Base-by-base conservation (phyloP, 2,888 invertebrate species). In the Allolobophora icterica region DNA sequence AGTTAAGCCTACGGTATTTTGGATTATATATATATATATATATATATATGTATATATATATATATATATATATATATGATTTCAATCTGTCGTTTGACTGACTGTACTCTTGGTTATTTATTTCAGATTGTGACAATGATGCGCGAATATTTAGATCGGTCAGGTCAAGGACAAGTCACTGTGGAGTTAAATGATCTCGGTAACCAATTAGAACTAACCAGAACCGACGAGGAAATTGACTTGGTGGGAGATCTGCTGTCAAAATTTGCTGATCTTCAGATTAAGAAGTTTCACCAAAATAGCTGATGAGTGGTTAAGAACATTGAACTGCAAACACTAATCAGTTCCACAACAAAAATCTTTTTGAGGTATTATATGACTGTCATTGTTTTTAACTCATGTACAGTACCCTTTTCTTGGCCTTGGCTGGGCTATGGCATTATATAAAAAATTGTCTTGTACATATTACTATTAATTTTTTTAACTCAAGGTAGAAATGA, bases 51-150 rank as follows among this genome's bases (percentile, higher is more conserved):
- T n/a, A n/a, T n/a, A n/a, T n/a, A n/a, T n/a, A n/a, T n/a, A n/a
- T n/a, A n/a, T n/a, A n/a, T n/a, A n/a, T n/a, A n/a, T n/a, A n/a
- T n/a, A n/a, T n/a, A n/a, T n/a, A n/a, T n/a, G n/a, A n/a, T 13
- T 24, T 21, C 52, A 52, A 24, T 24, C 11, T 71, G n/a, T 30
- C 30, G 24, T 30, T 58, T 58, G 58, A 30, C 13, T 71, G 30
- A 1, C 71, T 71, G 0, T 71, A n/a, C n/a, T 71, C 71, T 71
- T 71, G 30, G 71, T 71, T 71, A n/a, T 71, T 71, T 71, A 30
- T 71, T 71, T 71, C 38, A 87, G 87, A 87, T 87, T 30, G 87
- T 87, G 87, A 87, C 87, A 38, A 87, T 87, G 87, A 87, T 87
- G 87, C 87, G 87, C 24, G 87, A 87, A 15, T 87, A 35, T 38